Base-by-base conservation (phyloP, 37 sponge, comb jelly and placozoan species). In the Cladorhizidae sp. region DNA sequence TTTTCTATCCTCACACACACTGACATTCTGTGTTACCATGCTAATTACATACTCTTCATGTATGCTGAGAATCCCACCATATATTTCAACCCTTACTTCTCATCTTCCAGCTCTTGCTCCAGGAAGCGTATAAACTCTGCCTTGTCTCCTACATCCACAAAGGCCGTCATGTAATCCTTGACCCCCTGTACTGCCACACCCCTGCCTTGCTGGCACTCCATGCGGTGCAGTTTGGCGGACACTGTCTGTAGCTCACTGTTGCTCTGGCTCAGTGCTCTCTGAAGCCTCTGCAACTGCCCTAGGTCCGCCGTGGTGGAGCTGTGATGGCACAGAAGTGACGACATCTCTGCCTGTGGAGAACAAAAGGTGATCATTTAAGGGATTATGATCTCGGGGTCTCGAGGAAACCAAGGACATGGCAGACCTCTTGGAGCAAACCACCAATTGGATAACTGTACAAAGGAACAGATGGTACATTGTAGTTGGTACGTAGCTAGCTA, bases 331-430 rank as follows among this genome's bases (percentile, higher is more conserved):
- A 89, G 62, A 37, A 89, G 67, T 2, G 84, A 73, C 21, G 79
- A 79, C 89, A 89, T 83, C 51, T 89, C 89, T 35, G 74, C 80
- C 89, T 89, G n/a, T 8, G n/a, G n/a, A n/a, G n/a, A n/a, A n/a
- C n/a, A n/a, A n/a, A n/a, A n/a, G n/a, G n/a, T n/a, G n/a, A n/a
- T n/a, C n/a, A n/a, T n/a, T n/a, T n/a, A n/a, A n/a, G n/a, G n/a
- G n/a, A n/a, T n/a, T n/a, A n/a, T n/a, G n/a, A n/a, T n/a, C n/a
- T n/a, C n/a, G n/a, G n/a, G n/a, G n/a, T n/a, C n/a, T n/a, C n/a
- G n/a, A n/a, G n/a, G n/a, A n/a, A n/a, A n/a, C n/a, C n/a, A n/a
- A n/a, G n/a, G n/a, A n/a, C n/a, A n/a, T n/a, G n/a, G n/a, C n/a
- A n/a, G n/a, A n/a, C n/a, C n/a, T n/a, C n/a, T n/a, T n/a, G n/a